A percentile compares a stretch with the other conserved stretches of the same genome.
Conservation (phyloP, 1,140 invertebrate species). For the Ceratina australensis region DNA sequence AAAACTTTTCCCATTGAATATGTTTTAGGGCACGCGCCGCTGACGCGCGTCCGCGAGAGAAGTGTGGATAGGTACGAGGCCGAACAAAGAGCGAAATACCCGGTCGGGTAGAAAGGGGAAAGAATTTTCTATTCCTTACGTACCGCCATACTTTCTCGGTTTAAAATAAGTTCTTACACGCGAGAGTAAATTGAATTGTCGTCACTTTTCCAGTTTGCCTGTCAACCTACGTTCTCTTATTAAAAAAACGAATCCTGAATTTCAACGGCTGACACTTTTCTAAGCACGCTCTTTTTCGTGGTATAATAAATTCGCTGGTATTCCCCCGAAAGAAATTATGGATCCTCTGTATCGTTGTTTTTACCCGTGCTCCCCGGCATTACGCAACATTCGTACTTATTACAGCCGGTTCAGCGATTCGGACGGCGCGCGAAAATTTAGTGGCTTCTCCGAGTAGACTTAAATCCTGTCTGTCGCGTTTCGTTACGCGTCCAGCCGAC, state of each 20-base stretch:
- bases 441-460: constrained; percentile 11
- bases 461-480: not conserved
- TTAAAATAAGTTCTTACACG: no score
- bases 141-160: no score
- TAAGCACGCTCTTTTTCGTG: not conserved
- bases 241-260: not conserved
- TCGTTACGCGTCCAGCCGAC: constrained; percentile 6
- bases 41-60: not conserved
- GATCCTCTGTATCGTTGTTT: constrained; percentile 45
- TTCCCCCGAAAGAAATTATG: constrained; percentile 31
- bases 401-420: constrained; percentile 49
- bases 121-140: no score
- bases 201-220: no score
- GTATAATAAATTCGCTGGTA: constrained; percentile 28
- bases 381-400: constrained; percentile 54
- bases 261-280: not conserved
- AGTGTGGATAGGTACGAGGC: not conserved
- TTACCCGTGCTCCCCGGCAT: constrained; percentile 2
- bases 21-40: constrained; percentile 41
- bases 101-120: no score
- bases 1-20: constrained; percentile 65
- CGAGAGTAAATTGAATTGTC: no score
- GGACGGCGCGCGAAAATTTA: constrained; percentile 36
- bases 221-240: no score
- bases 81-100: constrained; percentile 5